Base-by-base conservation (phyloP, 2,888 invertebrate species). In the Lepas anatifera region DNA sequence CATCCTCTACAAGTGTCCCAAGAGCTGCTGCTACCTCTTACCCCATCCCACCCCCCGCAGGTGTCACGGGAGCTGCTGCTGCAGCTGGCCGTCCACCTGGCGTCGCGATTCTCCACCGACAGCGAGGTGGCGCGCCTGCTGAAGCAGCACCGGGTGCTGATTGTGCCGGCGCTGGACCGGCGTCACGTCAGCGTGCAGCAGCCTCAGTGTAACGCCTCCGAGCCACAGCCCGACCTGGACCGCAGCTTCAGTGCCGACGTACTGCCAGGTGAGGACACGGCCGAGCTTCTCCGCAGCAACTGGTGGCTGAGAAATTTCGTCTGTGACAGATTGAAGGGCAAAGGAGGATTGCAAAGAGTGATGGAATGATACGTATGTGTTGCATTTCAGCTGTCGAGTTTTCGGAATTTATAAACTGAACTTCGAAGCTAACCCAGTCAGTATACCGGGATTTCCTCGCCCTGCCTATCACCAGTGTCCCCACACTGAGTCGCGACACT, bases 11-110 rank as follows among this genome's bases (percentile, higher is more conserved):
- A 41, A 1, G 85, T 96, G 25, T 95, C 92, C 0, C 83, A 95
- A 58, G 88, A 95, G 79, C 79, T 95, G 73, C 82, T 93, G 75
- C 82, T 98, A 68, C 89, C 89, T 18, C 81, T 99, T 11, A 87
- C 92, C 48, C n/a, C n/a, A n/a, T 89, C 90, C 13, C 96, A 96
- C 78, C 96, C 96, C 78, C 95, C 96, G 80, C 85, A 90, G 1
- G 85, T 96, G 25, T 95, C 92, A 0, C 83, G 95, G 52, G 88
- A 95, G 79, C 79, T 95, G 73, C 82, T 93, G 75, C 82, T 98
- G 68, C 89, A 90, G 18, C 81, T 99, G 13, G 87, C 92, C 48
- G 89, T 90, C 77, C 89, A 95, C 76, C 82, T 99, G 68, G 93
- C 95, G 78, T 88, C 92, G 78, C 88, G 92, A 79, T 98, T 97